phyloP scores from a whole-genome alignment of 2,888 invertebrate species.

The Cremastinae sp. region DNA sequence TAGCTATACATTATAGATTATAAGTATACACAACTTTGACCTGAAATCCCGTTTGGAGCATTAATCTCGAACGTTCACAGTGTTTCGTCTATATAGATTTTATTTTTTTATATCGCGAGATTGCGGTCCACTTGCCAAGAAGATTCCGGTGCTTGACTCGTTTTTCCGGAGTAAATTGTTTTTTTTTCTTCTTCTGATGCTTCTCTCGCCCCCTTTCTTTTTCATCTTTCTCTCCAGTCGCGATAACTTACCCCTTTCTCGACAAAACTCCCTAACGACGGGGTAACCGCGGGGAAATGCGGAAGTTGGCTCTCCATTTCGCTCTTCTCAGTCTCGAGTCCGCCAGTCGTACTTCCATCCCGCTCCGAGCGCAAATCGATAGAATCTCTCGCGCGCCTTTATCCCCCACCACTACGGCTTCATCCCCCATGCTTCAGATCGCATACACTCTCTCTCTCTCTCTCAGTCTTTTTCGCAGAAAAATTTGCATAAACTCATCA shows the following conservation, averaged over 20 bases:
- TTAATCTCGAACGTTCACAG: slow-evolving; percentile 23
- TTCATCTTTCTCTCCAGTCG: slow-evolving; percentile 8
- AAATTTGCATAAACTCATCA: slow-evolving; percentile 6
- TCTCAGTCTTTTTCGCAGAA: background rate
- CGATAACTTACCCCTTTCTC: slow-evolving; percentile 21
- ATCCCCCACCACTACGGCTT: slow-evolving; percentile 42
- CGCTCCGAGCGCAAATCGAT: slow-evolving; percentile 75
- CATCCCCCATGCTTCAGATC: slow-evolving; percentile 8
- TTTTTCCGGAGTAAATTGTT: slow-evolving; percentile 22
- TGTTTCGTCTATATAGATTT: slow-evolving; percentile 32
- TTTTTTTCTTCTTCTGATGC: slow-evolving; percentile 3
- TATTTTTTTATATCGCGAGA: slow-evolving; percentile 18
- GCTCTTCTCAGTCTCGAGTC: slow-evolving; percentile 61
- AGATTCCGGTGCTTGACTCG: slow-evolving; percentile 34
- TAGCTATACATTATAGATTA: too few species aligned
- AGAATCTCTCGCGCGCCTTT: slow-evolving; percentile 65
- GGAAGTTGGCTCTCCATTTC: slow-evolving; percentile 73
- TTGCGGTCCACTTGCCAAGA: slow-evolving; percentile 54
- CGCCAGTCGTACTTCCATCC: slow-evolving; percentile 67
- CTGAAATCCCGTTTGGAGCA: slow-evolving; percentile 17
- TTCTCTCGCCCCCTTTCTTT: slow-evolving; percentile 28
- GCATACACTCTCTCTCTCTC: slow-evolving; percentile 2
- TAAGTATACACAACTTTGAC: too few species aligned
- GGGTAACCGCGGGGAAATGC: slow-evolving; percentile 65
- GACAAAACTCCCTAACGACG: slow-evolving; percentile 50